Base-by-base conservation (phyloP, 2,113 vertebrate genomes). In the Cichladusa arquata region DNA sequence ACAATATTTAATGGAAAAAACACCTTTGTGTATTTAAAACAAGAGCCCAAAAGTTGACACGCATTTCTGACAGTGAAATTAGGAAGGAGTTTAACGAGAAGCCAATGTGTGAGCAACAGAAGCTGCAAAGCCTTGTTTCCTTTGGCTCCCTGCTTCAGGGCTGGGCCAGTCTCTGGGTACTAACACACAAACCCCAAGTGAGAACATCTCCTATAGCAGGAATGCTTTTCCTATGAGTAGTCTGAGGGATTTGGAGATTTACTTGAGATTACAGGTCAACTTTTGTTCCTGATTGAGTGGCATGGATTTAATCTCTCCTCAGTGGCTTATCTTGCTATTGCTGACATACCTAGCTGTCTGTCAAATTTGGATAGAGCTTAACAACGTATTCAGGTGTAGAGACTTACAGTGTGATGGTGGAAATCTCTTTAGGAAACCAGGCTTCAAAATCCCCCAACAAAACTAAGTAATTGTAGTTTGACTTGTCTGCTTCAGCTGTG, bases 61-160 rank as follows among this genome's bases (percentile, higher is more conserved):
- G 0, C 20, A 33, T 74, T 51, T 76, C 73, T 88, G 70, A 85
- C 0, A 0, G 25, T 29, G 62, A 79, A 53, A n/a, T 57, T 57
- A 36, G 14, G 45, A 82, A 89, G 61, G 14, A 1, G 0, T 67
- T 64, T 56, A 89, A 36, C 11, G 48, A 73, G 66, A 79, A 90
- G 40, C 10, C 44, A 26, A 64, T 24, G 38, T 71, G 26, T 62
- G 57, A 87, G 65, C 34, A 80, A 19, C 57, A 72, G 92, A 82
- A 87, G 44, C 57, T 87, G 28, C 65, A 91, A 62, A 84, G 38
- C 44, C n/a, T 90, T 94, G 90, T 90, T 96, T 94, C 85, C 85
- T 93, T 94, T 95, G 95, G 81, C 90, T 94, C 40, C 57, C 23
- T 80, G 50, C 53, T 36, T 82, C 85, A 86, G 85, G 92, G 93